Base-by-base conservation (phyloP, 2,797 vertebrate species). In the Macroramphosus scolopax region DNA sequence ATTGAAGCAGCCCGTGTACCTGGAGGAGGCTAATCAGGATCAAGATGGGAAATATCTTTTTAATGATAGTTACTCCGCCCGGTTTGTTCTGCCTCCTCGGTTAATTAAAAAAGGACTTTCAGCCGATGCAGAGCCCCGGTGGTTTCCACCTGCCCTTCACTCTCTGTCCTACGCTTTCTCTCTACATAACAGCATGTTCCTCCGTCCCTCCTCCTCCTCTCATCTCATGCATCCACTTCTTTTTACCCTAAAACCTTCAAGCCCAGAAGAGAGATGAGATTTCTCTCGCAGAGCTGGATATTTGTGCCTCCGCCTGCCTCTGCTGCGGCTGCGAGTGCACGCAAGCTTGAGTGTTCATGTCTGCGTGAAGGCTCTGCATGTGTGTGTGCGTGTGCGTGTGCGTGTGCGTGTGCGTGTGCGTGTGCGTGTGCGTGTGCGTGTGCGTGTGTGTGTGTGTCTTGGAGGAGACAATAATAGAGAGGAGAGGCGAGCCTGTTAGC, bases 61-160 rank as follows among this genome's bases (percentile, higher is more conserved):
- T 72, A 72, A 68, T 62, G 52, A 37, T 57, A 44, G 53, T 67
- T 59, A 62, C 61, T 54, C 64, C 49, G 52, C 53, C 17, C 34
- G 32, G 45, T 69, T 73, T 57, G 45, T 59, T 71, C 68, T 54
- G 41, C 75, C 56, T 67, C 66, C 63, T 36, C 49, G 32, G 70
- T 70, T 78, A 70, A 83, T 81, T 77, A 75, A 79, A 77, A 72
- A 66, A 43, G 40, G 30, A n/a, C 53, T 64, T 66, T 46, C 12
- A 55, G 65, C 72, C 48, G 51, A 68, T 59, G 28, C 51, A 54
- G 65, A 71, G 26, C 66, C 68, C 66, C 51, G 15, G 68, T 44
- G 70, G 68, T 65, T 65, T 58, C 53, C 68, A 63, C 61, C 68
- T 66, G 52, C 45, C 52, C 62, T 75, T 42, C 38, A 42, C 59